Percentiles rank a stretch among this genome's conserved stretches.
These are phyloP conservation scores for Neocrepidodera transversa DNA, from an alignment of 2,888 invertebrate genomes.

Conservation along the genomic window DNA sequence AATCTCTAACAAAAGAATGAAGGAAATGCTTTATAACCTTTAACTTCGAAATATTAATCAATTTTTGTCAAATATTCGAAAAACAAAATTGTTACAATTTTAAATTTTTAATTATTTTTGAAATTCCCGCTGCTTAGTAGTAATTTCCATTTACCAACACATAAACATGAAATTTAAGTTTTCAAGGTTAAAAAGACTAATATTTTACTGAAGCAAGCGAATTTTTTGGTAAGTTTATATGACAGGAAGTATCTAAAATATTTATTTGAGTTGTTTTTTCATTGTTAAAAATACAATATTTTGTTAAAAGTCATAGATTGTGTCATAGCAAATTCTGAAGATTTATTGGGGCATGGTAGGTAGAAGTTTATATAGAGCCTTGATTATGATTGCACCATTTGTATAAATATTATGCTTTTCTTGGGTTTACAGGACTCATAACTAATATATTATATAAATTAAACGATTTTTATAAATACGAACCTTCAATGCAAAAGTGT, in stretches of 20 bases:
- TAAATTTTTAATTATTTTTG: not conserved
- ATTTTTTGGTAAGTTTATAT: constrained; percentile 37
- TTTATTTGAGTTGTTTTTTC: constrained; percentile 19
- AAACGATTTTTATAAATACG: not conserved
- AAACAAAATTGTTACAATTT: constrained; percentile 3
- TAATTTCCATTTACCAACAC: constrained; percentile 19
- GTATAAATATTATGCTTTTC: constrained; percentile 2
- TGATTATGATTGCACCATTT: not conserved
- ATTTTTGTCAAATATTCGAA: constrained; percentile 19
- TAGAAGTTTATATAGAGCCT: constrained; percentile 44
- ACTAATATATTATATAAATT: not conserved
- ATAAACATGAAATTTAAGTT: constrained; percentile 33
- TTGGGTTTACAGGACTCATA: not conserved
- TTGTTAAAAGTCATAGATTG: constrained; percentile 21
- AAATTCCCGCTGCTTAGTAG: constrained; percentile 28
- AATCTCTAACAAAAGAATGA: constrained; percentile 16
- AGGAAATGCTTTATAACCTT: constrained; percentile 22
- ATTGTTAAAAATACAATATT: constrained; percentile 18
- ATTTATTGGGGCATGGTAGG: constrained; percentile 49
- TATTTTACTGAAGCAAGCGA: constrained; percentile 37
- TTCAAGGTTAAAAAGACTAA: constrained; percentile 36
- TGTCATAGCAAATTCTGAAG: constrained; percentile 49
- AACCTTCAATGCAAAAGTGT: constrained; percentile 48
- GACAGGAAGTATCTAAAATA: constrained; percentile 22
- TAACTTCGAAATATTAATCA: constrained; percentile 22